Conservation (phyloP, 2,888 invertebrate species). For the Erynnis tages region DNA sequence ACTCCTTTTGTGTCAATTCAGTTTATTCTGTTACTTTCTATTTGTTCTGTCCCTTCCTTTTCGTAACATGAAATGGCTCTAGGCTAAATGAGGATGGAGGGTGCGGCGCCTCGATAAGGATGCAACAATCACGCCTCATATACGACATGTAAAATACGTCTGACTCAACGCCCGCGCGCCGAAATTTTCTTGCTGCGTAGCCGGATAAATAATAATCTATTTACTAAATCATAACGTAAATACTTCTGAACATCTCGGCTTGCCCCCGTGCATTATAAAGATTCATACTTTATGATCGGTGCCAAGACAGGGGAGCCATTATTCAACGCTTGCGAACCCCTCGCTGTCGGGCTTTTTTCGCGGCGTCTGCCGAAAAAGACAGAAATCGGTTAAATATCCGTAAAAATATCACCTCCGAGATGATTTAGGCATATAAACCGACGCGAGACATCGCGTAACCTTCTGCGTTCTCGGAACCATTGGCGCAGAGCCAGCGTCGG, state of each 20-base stretch:
- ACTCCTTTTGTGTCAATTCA: slow-evolving; percentile 32
- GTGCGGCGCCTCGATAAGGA: slow-evolving; percentile 64
- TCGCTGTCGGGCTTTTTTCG: slow-evolving; percentile 15
- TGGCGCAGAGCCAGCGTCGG: slow-evolving; percentile 65
- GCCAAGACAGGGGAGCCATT: slow-evolving; percentile 26
- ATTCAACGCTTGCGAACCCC: slow-evolving; percentile 18
- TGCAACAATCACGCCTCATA: slow-evolving; percentile 61
- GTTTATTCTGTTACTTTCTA: slow-evolving; percentile 22
- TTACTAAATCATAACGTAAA: not conserved
- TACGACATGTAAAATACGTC: slow-evolving; percentile 32
- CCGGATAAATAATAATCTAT: slow-evolving; percentile 9
- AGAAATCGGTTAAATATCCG: slow-evolving; percentile 37
- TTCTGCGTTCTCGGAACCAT: slow-evolving; percentile 77
- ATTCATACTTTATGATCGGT: slow-evolving; percentile 11
- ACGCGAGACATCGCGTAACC: slow-evolving; percentile 78
- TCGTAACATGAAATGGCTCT: slow-evolving; percentile 28
- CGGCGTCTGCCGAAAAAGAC: slow-evolving; percentile 17
- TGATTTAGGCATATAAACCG: slow-evolving; percentile 77
- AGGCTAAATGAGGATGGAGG: slow-evolving; percentile 72
- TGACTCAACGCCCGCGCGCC: slow-evolving; percentile 3
- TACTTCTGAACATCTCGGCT: slow-evolving; percentile 1
- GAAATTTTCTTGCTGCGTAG: not conserved
- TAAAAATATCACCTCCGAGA: slow-evolving; percentile 66
- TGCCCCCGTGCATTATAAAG: slow-evolving; percentile 25
- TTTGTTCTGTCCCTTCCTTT: slow-evolving; percentile 2